phyloP scores from a whole-genome alignment of 2,888 invertebrate species.

The Megastigmus dorsalis region DNA sequence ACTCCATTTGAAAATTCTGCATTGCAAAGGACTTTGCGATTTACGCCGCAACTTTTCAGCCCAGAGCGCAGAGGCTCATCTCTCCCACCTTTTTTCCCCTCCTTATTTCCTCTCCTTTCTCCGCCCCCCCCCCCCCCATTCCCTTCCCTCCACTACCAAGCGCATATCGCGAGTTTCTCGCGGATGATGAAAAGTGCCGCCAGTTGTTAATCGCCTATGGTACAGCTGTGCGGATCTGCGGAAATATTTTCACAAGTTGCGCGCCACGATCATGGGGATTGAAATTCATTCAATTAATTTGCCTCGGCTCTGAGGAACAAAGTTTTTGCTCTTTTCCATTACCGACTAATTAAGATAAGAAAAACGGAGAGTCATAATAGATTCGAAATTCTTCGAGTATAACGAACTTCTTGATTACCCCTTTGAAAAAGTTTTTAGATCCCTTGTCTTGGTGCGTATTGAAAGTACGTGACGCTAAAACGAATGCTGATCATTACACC shows the following conservation, averaged over 20 bases:
- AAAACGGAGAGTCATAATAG: conserved; percentile 23
- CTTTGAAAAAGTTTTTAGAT: conserved; percentile 4
- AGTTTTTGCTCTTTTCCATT: conserved; percentile 30
- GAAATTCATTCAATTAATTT: conserved; percentile 33
- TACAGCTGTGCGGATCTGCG: not conserved
- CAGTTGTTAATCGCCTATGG: conserved; percentile 7
- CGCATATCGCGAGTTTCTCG: not conserved
- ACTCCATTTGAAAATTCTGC: conserved; percentile 37
- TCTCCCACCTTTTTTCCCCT: too few relatives aligned
- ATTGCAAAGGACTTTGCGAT: conserved; percentile 43
- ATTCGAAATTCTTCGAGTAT: conserved; percentile 20
- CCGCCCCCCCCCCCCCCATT: too few relatives aligned
- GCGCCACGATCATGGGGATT: not conserved
- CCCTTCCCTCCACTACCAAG: too few relatives aligned
- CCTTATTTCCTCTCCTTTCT: too few relatives aligned
- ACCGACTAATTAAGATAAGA: conserved; percentile 31
- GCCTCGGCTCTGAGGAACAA: not conserved
- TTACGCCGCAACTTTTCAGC: conserved; percentile 18
- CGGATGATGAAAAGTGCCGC: conserved; percentile 23
- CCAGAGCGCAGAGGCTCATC: too few relatives aligned
- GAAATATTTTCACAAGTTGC: conserved; percentile 10
- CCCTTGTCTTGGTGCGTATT: not conserved
- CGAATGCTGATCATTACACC: too few relatives aligned
- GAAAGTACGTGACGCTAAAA: conserved; percentile 1
- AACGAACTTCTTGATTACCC: conserved; percentile 33